Conservation (phyloP, 2,888 invertebrate genomes). For the Caenorhabditis uteleia region DNA sequence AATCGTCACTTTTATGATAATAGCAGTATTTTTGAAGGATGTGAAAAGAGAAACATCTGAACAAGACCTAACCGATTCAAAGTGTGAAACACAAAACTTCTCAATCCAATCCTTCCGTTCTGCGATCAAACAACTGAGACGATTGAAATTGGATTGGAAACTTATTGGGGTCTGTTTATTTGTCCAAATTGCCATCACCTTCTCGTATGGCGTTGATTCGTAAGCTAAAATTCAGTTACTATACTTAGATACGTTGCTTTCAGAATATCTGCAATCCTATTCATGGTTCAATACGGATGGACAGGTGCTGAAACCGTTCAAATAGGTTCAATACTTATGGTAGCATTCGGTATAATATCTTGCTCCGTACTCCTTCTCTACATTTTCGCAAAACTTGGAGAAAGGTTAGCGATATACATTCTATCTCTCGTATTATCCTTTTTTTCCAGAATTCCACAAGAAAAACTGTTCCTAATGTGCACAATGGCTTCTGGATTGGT, state of each 20-base stretch:
- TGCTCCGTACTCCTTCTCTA: slow-evolving; percentile 22
- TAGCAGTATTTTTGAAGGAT: slow-evolving; percentile 23
- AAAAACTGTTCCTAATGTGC: slow-evolving; percentile 21
- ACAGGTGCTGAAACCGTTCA: slow-evolving; percentile 33
- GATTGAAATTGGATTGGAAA: slow-evolving; percentile 16
- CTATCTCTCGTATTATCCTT: not conserved
- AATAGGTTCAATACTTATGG: slow-evolving; percentile 24
- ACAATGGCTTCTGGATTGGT: slow-evolving; percentile 19
- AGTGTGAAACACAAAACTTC: no score
- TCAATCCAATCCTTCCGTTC: no score
- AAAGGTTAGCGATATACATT: slow-evolving; percentile 15
- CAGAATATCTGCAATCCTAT: slow-evolving; percentile 31
- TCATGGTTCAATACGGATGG: slow-evolving; percentile 44
- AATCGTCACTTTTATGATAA: slow-evolving; percentile 15
- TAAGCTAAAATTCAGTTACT: no score
- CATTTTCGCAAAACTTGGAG: slow-evolving; percentile 31
- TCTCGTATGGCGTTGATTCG: slow-evolving; percentile 35
- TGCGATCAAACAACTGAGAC: not conserved
- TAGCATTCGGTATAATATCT: slow-evolving; percentile 24
- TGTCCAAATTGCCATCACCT: slow-evolving; percentile 25
- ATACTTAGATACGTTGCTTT: no score
- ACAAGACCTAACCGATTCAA: no score
- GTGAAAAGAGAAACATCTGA: slow-evolving; percentile 5
- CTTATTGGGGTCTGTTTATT: slow-evolving; percentile 26
- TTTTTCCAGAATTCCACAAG: slow-evolving; percentile 27